Evolutionary conservation across 2,888 invertebrate species (phyloP).

Genomic region (Nomada fucata): DNA sequence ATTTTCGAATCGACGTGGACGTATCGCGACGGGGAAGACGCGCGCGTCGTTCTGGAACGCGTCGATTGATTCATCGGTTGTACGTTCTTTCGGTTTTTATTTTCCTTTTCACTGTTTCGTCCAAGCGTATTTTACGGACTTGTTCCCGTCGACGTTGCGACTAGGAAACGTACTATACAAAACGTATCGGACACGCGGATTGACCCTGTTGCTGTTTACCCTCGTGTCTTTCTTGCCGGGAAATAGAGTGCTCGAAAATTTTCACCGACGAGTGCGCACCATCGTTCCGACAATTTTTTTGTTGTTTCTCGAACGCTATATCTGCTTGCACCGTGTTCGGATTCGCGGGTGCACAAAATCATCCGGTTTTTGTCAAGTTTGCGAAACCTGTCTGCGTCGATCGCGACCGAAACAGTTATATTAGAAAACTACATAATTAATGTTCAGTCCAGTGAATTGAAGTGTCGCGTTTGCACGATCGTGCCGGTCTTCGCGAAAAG

Average conservation of each 20-base stretch:
- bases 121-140: not conserved
- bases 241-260: constrained; percentile 2
- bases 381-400: not conserved
- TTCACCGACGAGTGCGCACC: not conserved
- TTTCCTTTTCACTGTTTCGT: not conserved
- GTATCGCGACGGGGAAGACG: not conserved
- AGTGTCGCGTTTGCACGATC: no score
- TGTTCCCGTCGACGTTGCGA: not conserved
- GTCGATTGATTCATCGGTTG: constrained; percentile 1
- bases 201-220: constrained; percentile 18
- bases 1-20: not conserved
- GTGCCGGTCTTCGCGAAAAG: no score
- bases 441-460: not conserved
- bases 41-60: no score
- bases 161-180: constrained; percentile 4
- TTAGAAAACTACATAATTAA: not conserved
- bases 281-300: not conserved
- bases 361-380: not conserved
- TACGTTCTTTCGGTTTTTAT: no score
- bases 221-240: constrained; percentile 17
- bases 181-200: constrained; percentile 1
- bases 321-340: not conserved
- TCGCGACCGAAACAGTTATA: not conserved
- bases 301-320: not conserved
- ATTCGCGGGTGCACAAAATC: not conserved